phyloP scores from a whole-genome alignment of 2,113 vertebrate genomes.

The Penelope pileata region DNA sequence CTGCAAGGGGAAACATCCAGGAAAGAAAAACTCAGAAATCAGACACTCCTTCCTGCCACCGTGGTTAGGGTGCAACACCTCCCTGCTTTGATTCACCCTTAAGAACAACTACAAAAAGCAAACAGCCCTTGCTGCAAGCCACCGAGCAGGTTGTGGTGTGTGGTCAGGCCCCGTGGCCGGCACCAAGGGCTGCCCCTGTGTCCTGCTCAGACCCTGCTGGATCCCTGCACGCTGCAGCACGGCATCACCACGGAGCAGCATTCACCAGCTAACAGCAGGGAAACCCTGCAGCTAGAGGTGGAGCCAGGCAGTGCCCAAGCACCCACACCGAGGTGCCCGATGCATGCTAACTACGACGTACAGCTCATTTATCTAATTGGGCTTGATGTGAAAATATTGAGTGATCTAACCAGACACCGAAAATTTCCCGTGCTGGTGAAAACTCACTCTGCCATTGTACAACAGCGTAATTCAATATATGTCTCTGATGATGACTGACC shows the following conservation, averaged over 20 bases:
- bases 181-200: no score
- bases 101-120: background rate
- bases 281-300: slow-evolving; percentile 62
- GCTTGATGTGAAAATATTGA: slow-evolving; percentile 45
- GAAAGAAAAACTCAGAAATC: background rate
- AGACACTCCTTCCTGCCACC: background rate
- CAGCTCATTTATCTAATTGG: slow-evolving; percentile 64
- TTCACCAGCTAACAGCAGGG: slow-evolving; percentile 29
- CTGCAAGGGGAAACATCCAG: background rate
- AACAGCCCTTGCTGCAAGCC: background rate
- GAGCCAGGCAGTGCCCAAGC: background rate
- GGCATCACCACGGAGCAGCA: slow-evolving; percentile 48
- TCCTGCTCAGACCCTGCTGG: background rate
- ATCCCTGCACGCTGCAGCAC: background rate
- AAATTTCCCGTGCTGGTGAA: background rate
- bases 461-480: background rate
- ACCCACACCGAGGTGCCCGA: slow-evolving; percentile 42
- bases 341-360: slow-evolving; percentile 41
- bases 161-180: no score
- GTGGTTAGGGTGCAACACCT: background rate
- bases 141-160: accelerated
- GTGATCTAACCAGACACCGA: slow-evolving; percentile 8
- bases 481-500: background rate
- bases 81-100: background rate
- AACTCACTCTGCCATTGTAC: background rate